phyloP scores from a whole-genome alignment of 92 coral and sea anemone genomes.

The Bergia puertoricense region DNA sequence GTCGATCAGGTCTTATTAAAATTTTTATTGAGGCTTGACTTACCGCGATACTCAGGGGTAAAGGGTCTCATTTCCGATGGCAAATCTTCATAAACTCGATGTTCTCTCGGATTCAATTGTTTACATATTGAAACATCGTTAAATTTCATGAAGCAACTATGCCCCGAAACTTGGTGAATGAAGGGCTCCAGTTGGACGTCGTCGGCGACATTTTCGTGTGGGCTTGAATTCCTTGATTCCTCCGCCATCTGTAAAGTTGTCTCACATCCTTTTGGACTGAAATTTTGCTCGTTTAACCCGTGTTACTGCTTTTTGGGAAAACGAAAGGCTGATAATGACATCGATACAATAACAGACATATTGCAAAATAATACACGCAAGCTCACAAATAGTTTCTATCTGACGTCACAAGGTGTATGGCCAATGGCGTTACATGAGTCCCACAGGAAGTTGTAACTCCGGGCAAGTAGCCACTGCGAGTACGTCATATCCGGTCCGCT shows the following conservation, averaged over 20 bases:
- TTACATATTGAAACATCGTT: constrained; percentile 96
- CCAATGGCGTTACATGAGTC: too few relatives aligned
- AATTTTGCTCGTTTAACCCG: too few relatives aligned
- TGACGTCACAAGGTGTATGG: too few relatives aligned
- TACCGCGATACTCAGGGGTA: constrained; percentile 94
- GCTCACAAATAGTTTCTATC: too few relatives aligned
- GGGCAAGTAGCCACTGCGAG: too few relatives aligned
- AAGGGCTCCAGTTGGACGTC: constrained; percentile 87
- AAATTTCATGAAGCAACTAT: constrained; percentile 91
- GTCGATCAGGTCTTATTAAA: not conserved
- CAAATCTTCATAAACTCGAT: constrained; percentile 90
- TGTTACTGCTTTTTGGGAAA: too few relatives aligned
- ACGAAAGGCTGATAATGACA: too few relatives aligned
- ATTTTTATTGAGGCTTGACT: not conserved
- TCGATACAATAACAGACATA: too few relatives aligned
- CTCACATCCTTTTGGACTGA: too few relatives aligned
- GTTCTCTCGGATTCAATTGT: constrained; percentile 86
- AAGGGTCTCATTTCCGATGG: constrained; percentile 88
- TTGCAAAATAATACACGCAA: too few relatives aligned
- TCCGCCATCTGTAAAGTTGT: constrained; percentile 70
- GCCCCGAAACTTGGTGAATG: constrained; percentile 99
- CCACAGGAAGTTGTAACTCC: too few relatives aligned
- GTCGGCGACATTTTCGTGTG: constrained; percentile 18
- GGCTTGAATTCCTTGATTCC: constrained; percentile 26
- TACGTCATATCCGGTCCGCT: too few relatives aligned